phyloP scores from a whole-genome alignment of 2,113 vertebrate species.

The Brachyhypopomus occidentalis region DNA sequence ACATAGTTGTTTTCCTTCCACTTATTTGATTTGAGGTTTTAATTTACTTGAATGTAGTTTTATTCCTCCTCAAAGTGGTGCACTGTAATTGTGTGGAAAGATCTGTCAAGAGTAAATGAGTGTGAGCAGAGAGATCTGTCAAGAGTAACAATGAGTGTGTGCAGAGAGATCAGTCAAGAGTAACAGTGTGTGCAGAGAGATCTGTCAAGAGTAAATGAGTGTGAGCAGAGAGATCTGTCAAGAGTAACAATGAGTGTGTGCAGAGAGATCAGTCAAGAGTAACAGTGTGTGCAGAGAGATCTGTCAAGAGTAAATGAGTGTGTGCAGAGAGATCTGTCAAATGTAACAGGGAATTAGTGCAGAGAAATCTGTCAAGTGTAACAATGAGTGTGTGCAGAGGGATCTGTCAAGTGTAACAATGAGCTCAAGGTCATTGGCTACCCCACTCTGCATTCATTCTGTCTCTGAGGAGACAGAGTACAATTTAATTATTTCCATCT shows the following conservation, averaged over 20 bases:
- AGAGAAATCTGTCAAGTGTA: neutral
- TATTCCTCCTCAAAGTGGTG: slow-evolving; percentile 20
- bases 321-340: neutral
- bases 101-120: slow-evolving; percentile 31
- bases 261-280: neutral
- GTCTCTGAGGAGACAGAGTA: slow-evolving; percentile 7
- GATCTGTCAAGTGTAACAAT: slow-evolving; percentile 39
- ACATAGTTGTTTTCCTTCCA: neutral
- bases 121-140: slow-evolving; percentile 27
- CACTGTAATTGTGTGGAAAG: neutral
- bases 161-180: neutral
- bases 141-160: slow-evolving; percentile 33
- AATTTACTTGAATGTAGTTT: slow-evolving; percentile 33
- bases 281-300: neutral
- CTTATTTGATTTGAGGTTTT: slow-evolving; percentile 50
- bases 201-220: neutral
- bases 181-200: neutral
- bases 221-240: neutral
- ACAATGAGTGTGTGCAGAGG: slow-evolving; percentile 25
- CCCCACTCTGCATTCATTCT: slow-evolving; percentile 29
- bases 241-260: neutral
- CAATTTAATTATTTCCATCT: slow-evolving; percentile 51
- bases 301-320: neutral
- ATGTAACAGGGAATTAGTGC: neutral
- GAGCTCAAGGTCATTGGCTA: slow-evolving; percentile 46